Evolutionary conservation across 2,113 vertebrate species (phyloP).

Genomic region (Misgurnus mizolepis): DNA sequence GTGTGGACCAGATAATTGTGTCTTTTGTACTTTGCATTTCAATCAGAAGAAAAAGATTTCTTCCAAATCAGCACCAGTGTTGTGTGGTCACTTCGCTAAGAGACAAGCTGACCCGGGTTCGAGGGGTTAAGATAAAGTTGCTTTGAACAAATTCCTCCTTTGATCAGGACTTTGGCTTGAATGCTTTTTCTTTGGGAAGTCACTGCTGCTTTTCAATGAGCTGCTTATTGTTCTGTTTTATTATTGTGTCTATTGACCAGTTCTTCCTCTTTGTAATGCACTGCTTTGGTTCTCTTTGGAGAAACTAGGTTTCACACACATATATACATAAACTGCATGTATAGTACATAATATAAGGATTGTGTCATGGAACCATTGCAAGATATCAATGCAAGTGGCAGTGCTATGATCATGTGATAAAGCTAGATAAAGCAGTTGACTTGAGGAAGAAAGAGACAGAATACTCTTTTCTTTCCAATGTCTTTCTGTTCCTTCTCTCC

Average conservation of each 20-base stretch:
- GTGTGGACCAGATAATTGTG: slow-evolving; percentile 34
- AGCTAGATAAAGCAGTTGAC: no score
- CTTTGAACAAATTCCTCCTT: slow-evolving; percentile 74
- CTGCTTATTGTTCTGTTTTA: slow-evolving; percentile 61
- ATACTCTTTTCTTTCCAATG: background rate
- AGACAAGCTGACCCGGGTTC: slow-evolving; percentile 21
- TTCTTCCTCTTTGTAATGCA: slow-evolving; percentile 56
- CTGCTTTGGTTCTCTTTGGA: slow-evolving; percentile 41
- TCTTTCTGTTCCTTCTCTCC: background rate
- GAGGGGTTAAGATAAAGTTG: slow-evolving; percentile 71
- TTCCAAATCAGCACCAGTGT: slow-evolving; percentile 14
- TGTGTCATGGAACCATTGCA: no score
- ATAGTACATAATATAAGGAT: no score
- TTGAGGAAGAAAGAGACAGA: no score
- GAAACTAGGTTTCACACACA: slow-evolving; percentile 4
- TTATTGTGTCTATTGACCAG: slow-evolving; percentile 41
- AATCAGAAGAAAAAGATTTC: slow-evolving; percentile 22
- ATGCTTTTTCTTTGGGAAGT: slow-evolving; percentile 59
- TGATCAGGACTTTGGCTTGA: slow-evolving; percentile 68
- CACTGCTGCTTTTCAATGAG: slow-evolving; percentile 39
- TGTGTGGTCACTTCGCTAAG: background rate
- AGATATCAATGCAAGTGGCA: no score
- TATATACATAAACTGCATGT: slow-evolving; percentile 41
- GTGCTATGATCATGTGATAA: no score
- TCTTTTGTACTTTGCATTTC: slow-evolving; percentile 32